Base-by-base conservation (phyloP, 2,888 invertebrate genomes). In the Iphiclides podalirius region DNA sequence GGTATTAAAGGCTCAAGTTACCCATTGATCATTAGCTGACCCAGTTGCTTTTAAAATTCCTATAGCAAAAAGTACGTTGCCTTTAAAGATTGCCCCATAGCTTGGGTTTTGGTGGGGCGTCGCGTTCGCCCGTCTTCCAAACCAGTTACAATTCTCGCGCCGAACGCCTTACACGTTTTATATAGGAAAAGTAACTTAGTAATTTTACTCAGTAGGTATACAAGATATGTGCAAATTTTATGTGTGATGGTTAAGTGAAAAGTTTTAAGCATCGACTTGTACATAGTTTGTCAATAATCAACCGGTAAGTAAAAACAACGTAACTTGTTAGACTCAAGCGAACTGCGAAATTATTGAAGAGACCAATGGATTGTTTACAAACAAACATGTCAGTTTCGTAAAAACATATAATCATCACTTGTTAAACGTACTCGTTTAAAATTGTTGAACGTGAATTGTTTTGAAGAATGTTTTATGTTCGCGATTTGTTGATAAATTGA, bases 221-320 rank as follows among this genome's bases (percentile, higher is more conserved):
- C 63, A 55, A 57, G 57, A 37, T 55, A 59, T 60, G 61, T 9
- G 54, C 59, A 58, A 56, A 58, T 39, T 49, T 41, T 67, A 67
- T 75, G 60, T 79, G 84, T 81, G 74, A 79, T 80, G 75, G 63
- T 72, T 69, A 77, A 80, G 83, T 86, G 82, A 82, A 77, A 79
- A 58, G 62, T 64, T 57, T 35, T 52, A 54, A 28, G 15, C 2
- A 20, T 12, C 16, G 17, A 34, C 16, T 44, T 40, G 13, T 28
- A 9, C 7, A 2, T 9, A 13, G 6, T 13, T 6, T 34, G 6
- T 28, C 8, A 28, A 28, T 9, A 28, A 9, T 9, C 2, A 9
- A 28, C 7, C n/a, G 28, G 28, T 28, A 9, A 28, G 28, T 20
- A 20, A 28, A 9, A 20, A 20, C 20, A 20, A 28, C 28, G 28